Evolutionary conservation across 2,888 invertebrate species (phyloP), one percentile per base, ranked within the genome.

Genomic region (Rosalia funebris): DNA sequence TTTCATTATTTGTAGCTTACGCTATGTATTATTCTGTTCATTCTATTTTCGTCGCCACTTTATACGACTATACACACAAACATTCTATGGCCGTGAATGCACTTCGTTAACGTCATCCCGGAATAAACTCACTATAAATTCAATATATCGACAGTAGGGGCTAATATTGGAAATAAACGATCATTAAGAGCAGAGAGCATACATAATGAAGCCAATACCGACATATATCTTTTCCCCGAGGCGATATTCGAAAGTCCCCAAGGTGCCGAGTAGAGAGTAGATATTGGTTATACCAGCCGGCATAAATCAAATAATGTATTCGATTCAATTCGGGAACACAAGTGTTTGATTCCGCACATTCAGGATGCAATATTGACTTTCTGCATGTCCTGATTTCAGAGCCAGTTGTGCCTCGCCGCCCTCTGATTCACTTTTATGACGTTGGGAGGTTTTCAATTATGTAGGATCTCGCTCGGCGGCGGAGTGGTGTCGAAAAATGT

Each of bases 281-380:
- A 63, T 63, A 63, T 63, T 63, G 63, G 60, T 58, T 45, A 56
- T 48, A 59, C 47, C 53, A 42, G 59, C 25, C 25, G 41, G 50
- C 52, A 57, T 63, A 60, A 63, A 63, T 60, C 63, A 60, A 57
- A 42, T 63, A 60, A 63, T 55, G 58, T 60, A 63, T 63, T 63
- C 63, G 54, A 58, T 56, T 64, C 64, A 41, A 58, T 57, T 55
- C 46, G 36, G 56, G 61, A 61, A 61, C 60, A 53, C 64, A 58
- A 64, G 46, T 58, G 61, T 17, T 31, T 39, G 52, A 37, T 32
- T 50, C 50, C 9, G 20, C 44, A 41, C 44, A 39, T 50, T 34
- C 41, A 12, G 36, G 32, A 42, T 46, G 58, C 58, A 59, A 58
- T 59, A 59, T 59, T 53, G 58, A 52, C 53, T 45, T 46, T 39